Evolutionary conservation across 1,140 invertebrate species (phyloP).

Genomic region (Lanistes nyassanus): DNA sequence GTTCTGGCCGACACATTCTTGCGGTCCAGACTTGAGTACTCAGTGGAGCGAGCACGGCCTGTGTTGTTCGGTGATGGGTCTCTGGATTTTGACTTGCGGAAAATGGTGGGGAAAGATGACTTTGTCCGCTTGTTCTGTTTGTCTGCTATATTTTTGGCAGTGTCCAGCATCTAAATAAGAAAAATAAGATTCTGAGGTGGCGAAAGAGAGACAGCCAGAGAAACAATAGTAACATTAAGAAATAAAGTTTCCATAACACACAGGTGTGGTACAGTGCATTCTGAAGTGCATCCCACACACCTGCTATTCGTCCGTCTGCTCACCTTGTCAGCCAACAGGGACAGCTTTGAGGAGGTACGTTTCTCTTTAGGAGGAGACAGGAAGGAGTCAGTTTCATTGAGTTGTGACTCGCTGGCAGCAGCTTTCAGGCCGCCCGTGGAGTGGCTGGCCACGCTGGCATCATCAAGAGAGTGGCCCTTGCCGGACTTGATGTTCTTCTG

Average conservation of each 20-base stretch:
- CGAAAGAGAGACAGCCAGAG: not conserved
- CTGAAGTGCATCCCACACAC: not conserved
- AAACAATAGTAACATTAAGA: too few species aligned
- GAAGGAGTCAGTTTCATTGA: slow-evolving; percentile 44
- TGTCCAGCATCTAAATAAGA: slow-evolving; percentile 38
- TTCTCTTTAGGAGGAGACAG: slow-evolving; percentile 46
- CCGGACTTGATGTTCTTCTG: slow-evolving; percentile 36
- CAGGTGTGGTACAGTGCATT: too few species aligned
- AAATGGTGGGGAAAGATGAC: slow-evolving; percentile 58
- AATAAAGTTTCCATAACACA: too few species aligned
- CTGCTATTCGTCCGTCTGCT: too few species aligned
- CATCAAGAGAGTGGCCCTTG: slow-evolving; percentile 57
- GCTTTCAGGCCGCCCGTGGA: slow-evolving; percentile 43
- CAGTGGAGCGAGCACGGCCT: slow-evolving; percentile 47
- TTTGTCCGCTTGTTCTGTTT: slow-evolving; percentile 47
- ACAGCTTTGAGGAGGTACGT: slow-evolving; percentile 54
- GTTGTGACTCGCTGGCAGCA: slow-evolving; percentile 59
- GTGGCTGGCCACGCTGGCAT: slow-evolving; percentile 42
- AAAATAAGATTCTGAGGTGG: not conserved
- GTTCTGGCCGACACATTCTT: slow-evolving; percentile 38
- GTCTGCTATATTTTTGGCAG: slow-evolving; percentile 45
- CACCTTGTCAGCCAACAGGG: slow-evolving; percentile 60
- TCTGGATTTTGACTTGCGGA: slow-evolving; percentile 59
- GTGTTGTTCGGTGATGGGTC: slow-evolving; percentile 59
- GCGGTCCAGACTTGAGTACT: slow-evolving; percentile 58